Percentiles rank a stretch among this genome's conserved stretches.
Conservation (phyloP, 2,797 vertebrate species). For the Protosalanx chinensis region DNA sequence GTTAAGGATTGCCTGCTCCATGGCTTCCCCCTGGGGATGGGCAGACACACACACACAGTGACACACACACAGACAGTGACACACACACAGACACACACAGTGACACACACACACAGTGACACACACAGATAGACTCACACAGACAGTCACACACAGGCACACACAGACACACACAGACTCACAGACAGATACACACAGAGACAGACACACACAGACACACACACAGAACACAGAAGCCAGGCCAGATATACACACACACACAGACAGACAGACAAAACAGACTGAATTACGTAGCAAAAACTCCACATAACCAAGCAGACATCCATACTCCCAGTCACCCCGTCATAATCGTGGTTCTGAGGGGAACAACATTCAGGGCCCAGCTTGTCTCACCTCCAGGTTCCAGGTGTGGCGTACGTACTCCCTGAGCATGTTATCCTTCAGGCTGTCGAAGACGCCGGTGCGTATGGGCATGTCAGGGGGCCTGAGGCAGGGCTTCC, state of each 20-base stretch:
- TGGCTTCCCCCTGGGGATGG: constrained; percentile 82
- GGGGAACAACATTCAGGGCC: not conserved
- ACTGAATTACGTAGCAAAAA: constrained; percentile 1
- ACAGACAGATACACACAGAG: too few relatives aligned
- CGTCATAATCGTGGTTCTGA: too few relatives aligned
- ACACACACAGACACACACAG: not conserved
- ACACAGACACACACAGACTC: too few relatives aligned
- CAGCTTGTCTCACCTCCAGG: constrained; percentile 81
- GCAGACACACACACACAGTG: constrained; percentile 4
- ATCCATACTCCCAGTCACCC: not conserved
- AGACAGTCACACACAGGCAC: not conserved
- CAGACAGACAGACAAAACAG: not conserved
- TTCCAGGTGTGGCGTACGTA: constrained; percentile 91
- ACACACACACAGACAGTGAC: not conserved
- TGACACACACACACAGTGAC: not conserved
- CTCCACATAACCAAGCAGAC: not conserved
- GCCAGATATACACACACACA: too few relatives aligned
- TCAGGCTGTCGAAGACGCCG: constrained; percentile 86
- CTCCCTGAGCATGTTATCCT: constrained; percentile 91
- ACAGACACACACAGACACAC: not conserved
- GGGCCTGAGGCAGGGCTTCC: constrained; percentile 86
- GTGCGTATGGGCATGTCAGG: constrained; percentile 69
- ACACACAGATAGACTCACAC: not conserved
- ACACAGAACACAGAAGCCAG: not conserved
- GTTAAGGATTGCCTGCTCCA: constrained; percentile 94